phyloP scores from a whole-genome alignment of 2,797 vertebrate genomes.

The Coilia nasus region DNA sequence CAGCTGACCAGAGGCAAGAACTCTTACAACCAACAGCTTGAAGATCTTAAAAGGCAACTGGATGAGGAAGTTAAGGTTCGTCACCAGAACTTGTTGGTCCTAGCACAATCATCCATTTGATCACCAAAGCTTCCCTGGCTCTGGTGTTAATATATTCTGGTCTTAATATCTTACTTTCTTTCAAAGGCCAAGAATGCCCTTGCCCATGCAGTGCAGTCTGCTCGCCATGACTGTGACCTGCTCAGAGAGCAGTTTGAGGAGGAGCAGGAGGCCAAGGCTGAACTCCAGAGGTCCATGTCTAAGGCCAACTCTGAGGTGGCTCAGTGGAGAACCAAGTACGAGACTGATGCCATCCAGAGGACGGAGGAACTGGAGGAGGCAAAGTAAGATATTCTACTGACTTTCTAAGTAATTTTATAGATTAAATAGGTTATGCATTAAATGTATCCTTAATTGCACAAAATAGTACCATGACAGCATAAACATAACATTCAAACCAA shows the following conservation, averaged over 20 bases:
- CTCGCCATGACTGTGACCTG: conserved; percentile 62
- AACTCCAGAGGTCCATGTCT: conserved; percentile 74
- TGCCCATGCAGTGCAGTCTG: conserved; percentile 75
- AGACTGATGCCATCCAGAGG: conserved; percentile 79
- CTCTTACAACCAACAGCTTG: conserved; percentile 76
- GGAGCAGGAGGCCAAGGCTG: conserved; percentile 75
- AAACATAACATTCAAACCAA: neutral
- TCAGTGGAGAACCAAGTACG: conserved; percentile 81
- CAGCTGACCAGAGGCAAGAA: conserved; percentile 77
- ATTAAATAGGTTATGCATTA: neutral
- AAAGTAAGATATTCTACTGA: conserved; percentile 67
- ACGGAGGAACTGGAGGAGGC: conserved; percentile 79
- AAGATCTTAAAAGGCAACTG: conserved; percentile 79
- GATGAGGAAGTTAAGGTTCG: conserved; percentile 78
- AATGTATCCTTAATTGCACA: neutral
- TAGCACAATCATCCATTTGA: neutral
- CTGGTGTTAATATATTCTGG: neutral
- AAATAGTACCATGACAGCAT: neutral
- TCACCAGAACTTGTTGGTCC: neutral
- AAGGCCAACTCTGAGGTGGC: conserved; percentile 81
- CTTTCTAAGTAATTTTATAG: neutral
- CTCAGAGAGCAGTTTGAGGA: conserved; percentile 79
- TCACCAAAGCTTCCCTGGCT: neutral
- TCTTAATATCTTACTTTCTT: neutral
- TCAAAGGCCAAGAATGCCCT: conserved; percentile 77